Percentiles rank a stretch among this genome's conserved stretches.
phyloP scores from a whole-genome alignment of 2,797 vertebrate genomes.

The Danio aesculapii region DNA sequence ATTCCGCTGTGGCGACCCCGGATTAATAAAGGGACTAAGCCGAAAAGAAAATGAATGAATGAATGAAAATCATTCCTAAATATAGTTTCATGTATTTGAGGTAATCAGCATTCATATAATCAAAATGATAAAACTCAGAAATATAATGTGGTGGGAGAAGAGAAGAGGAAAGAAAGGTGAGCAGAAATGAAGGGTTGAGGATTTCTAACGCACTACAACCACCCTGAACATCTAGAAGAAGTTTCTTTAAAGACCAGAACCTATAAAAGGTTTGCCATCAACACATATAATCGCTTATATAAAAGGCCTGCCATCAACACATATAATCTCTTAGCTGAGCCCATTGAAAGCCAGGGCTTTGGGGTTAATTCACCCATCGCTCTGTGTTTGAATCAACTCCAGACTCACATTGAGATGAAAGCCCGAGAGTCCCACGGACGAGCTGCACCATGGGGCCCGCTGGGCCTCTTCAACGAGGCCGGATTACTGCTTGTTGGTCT shows the following conservation, averaged over 20 bases:
- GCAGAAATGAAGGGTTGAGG: constrained; percentile 50
- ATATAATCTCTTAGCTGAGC: constrained; percentile 98
- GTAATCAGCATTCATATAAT: neutral
- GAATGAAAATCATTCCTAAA: neutral
- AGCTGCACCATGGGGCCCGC: constrained; percentile 86
- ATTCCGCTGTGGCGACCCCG: no score
- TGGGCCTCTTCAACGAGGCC: constrained; percentile 91
- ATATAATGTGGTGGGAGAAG: neutral
- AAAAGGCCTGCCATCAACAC: constrained; percentile 90
- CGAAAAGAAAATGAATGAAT: no score
- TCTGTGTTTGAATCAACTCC: constrained; percentile 99
- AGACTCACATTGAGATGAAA: constrained; percentile 99
- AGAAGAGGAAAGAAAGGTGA: neutral
- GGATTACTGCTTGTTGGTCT: constrained; percentile 96
- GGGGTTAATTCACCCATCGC: constrained; percentile 99
- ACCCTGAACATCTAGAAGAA: constrained; percentile 91
- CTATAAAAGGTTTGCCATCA: constrained; percentile 96
- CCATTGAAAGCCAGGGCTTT: constrained; percentile 95
- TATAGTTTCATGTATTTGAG: neutral
- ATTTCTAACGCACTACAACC: constrained; percentile 72
- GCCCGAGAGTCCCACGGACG: constrained; percentile 82
- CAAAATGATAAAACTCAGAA: constrained; percentile 3
- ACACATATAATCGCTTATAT: constrained; percentile 97
- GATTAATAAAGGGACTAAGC: no score
- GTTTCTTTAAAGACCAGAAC: constrained; percentile 88